Evolutionary conservation across 1,140 invertebrate genomes (phyloP), one percentile per base, ranked within the genome.

Genomic region (Cherax quadricarinatus): DNA sequence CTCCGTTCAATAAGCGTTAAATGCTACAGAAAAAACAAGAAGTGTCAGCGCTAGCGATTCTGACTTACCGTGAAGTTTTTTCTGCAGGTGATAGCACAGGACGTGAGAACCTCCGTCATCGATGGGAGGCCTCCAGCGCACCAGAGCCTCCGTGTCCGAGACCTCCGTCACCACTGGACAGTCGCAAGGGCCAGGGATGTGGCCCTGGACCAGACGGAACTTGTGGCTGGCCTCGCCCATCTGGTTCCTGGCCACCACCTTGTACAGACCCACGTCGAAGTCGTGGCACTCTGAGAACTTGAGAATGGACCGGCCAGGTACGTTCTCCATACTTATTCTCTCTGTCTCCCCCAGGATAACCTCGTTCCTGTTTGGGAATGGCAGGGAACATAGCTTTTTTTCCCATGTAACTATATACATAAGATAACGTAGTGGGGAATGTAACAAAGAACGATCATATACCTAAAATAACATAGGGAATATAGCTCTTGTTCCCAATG

Each of bases 181-280:
- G 94, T 98, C 98, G 0, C 98, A 98, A 24, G 97, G 96, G 93
- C 97, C 97, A 0, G 98, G 98, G 14, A 96, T 96, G 84, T 96
- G 96, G 16, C 95, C 96, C 73, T 95, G 93, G 24, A 95, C 93
- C 6, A 97, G 94, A 87, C 96, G 94, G 60, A 96, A 96, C 87
- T 95, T 94, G 92, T 95, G 96, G 10, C 95, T 95, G 5, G 95
- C 95, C 30, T 95, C 95, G 1, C 96, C 96, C 53, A 94, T 96
- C 93, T 97, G 97, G 94, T 99, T 99, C 41, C 98, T 95, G 0
- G 98, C 99, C 3, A 99, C 98, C 16, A 98, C 98, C 95, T 99
- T 99, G 95, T 99, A 99, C 93, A 98, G 97, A 0, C 99, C 99
- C 70, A 97, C 96, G 95, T 99, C 98, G 93, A 97, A 97, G 93